These are phyloP conservation scores for Pipistrellus kuhlii DNA, from an alignment of 2,797 vertebrate species.

Conservation along the genomic window DNA sequence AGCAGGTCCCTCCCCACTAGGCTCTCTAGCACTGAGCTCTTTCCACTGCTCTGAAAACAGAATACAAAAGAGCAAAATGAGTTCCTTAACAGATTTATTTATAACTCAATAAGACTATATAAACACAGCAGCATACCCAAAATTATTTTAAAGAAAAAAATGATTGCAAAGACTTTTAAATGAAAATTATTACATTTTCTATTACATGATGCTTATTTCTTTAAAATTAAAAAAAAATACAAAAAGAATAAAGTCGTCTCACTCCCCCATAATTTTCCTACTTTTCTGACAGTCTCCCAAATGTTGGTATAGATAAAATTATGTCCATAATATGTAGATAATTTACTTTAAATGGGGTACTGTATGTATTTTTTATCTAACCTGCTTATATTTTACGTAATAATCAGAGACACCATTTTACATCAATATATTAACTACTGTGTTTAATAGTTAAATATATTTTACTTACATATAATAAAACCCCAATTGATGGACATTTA, in stretches of 20 bases:
- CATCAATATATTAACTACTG: slow-evolving; percentile 28
- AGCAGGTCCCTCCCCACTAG: slow-evolving; percentile 97
- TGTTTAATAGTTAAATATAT: slow-evolving; percentile 23
- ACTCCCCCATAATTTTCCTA: slow-evolving; percentile 11
- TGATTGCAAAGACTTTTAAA: not conserved
- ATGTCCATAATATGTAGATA: not conserved
- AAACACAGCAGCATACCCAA: slow-evolving; percentile 25
- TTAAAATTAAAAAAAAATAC: slow-evolving; percentile 23
- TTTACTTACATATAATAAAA: slow-evolving; percentile 24
- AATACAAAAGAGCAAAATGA: slow-evolving; percentile 70
- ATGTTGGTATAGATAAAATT: not conserved
- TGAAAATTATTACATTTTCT: slow-evolving; percentile 50
- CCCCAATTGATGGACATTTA: not conserved
- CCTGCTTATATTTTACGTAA: slow-evolving; percentile 62
- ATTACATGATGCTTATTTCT: not conserved
- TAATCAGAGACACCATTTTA: not conserved
- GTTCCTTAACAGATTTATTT: slow-evolving; percentile 55
- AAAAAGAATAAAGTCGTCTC: not conserved
- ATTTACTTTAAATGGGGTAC: slow-evolving; percentile 51
- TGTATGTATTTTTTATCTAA: slow-evolving; percentile 54
- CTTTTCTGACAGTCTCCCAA: not conserved
- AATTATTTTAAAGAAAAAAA: slow-evolving; percentile 47
- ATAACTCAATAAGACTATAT: slow-evolving; percentile 13
- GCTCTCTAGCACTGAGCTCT: slow-evolving; percentile 98
- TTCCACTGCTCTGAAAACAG: slow-evolving; percentile 96